Percentiles rank a stretch among this genome's conserved stretches.
Conservation (phyloP, 2,113 vertebrate genomes). For the Erinaceus europaeus region DNA sequence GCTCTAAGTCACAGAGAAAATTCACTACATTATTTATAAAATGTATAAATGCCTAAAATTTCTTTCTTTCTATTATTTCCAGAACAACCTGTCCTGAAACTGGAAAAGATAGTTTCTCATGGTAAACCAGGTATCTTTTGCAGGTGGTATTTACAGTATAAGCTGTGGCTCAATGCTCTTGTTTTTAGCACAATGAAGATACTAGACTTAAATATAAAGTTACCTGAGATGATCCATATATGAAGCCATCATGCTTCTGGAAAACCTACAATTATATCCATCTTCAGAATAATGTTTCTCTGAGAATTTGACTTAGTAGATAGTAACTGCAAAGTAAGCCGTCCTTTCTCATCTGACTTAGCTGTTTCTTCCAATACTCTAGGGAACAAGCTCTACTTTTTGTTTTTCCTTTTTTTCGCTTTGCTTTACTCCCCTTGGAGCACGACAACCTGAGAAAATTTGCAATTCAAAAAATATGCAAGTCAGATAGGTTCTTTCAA, state of each 20-base stretch:
- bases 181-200: neutral
- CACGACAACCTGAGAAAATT: neutral
- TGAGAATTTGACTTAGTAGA: neutral
- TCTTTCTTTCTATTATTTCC: constrained; percentile 62
- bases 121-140: constrained; percentile 77
- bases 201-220: neutral
- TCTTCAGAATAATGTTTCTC: neutral
- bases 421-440: neutral
- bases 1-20: neutral
- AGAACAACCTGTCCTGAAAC: constrained; percentile 69
- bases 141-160: neutral
- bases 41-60: constrained; percentile 9
- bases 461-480: neutral
- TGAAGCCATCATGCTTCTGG: neutral
- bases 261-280: neutral
- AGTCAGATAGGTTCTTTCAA: neutral
- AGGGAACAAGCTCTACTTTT: neutral
- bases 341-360: neutral
- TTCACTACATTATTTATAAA: neutral
- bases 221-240: neutral
- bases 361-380: too few species aligned
- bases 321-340: neutral
- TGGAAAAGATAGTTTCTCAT: constrained; percentile 65
- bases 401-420: neutral
- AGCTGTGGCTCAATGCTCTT: neutral